phyloP scores from a whole-genome alignment of 1,140 invertebrate species.

The Apis dorsata region DNA sequence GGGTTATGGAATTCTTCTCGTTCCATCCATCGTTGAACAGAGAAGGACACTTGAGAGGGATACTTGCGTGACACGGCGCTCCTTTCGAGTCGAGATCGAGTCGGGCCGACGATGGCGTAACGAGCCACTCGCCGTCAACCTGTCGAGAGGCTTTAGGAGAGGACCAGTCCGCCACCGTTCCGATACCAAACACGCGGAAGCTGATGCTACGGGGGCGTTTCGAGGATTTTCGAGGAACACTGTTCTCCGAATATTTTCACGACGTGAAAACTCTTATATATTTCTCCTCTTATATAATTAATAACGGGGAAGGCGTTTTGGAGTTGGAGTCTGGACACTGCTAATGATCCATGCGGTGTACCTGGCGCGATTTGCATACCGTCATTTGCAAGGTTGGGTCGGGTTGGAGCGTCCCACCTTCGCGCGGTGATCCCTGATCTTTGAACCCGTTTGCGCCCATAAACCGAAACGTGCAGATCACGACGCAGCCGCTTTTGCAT shows the following conservation, averaged over 20 bases:
- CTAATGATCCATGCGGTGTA: slow-evolving; percentile 61
- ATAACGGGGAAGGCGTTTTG: slow-evolving; percentile 28
- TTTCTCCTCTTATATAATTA: slow-evolving; percentile 62
- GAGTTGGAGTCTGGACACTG: slow-evolving; percentile 20
- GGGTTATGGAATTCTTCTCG: too few species aligned
- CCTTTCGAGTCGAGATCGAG: slow-evolving; percentile 43
- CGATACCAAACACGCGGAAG: slow-evolving; percentile 59
- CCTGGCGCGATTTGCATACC: slow-evolving; percentile 65
- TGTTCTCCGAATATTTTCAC: not conserved
- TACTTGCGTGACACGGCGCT: not conserved
- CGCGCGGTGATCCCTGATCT: slow-evolving; percentile 49
- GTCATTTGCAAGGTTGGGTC: slow-evolving; percentile 41
- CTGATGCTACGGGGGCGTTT: slow-evolving; percentile 16
- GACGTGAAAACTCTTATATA: slow-evolving; percentile 21
- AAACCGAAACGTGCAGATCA: slow-evolving; percentile 46
- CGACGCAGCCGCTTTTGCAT: slow-evolving; percentile 5
- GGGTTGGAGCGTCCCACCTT: slow-evolving; percentile 17
- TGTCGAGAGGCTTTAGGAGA: slow-evolving; percentile 27
- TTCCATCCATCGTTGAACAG: not conserved
- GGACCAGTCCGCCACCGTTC: slow-evolving; percentile 32
- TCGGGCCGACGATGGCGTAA: slow-evolving; percentile 57
- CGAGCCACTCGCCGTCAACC: slow-evolving; percentile 55
- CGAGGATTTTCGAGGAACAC: slow-evolving; percentile 8
- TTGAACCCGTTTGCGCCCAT: slow-evolving; percentile 41
- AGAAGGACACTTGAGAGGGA: too few species aligned